phyloP scores from a whole-genome alignment of 2,797 vertebrate genomes.

The Xenentodon cancila region DNA sequence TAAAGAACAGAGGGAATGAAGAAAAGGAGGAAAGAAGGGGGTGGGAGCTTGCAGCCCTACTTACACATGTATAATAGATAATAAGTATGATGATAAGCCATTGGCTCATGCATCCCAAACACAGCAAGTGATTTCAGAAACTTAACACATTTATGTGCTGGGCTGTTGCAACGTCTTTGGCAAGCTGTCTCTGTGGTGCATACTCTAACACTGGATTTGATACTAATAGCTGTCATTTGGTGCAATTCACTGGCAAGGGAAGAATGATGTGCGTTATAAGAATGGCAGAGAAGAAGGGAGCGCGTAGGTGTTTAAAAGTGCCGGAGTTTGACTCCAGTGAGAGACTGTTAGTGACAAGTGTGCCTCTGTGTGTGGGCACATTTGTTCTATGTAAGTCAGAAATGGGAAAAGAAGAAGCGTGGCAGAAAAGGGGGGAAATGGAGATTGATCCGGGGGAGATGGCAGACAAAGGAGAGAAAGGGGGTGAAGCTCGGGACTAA shows the following conservation, averaged over 20 bases:
- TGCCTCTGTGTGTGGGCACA: conserved; percentile 47
- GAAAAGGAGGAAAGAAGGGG: neutral
- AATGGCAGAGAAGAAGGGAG: conserved; percentile 67
- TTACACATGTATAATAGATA: conserved; percentile 64
- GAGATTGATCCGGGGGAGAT: conserved; percentile 87
- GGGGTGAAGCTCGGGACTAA: conserved; percentile 31
- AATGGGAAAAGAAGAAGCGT: conserved; percentile 56
- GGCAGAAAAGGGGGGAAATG: conserved; percentile 84
- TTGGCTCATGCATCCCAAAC: conserved; percentile 62
- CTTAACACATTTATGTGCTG: conserved; percentile 60
- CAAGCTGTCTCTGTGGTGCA: conserved; percentile 52
- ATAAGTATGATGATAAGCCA: conserved; percentile 57
- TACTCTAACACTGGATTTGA: conserved; percentile 67
- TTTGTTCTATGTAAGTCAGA: conserved; percentile 60
- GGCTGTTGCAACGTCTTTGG: conserved; percentile 33
- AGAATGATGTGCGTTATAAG: conserved; percentile 71
- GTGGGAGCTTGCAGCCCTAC: conserved; percentile 58
- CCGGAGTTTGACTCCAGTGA: conserved; percentile 65
- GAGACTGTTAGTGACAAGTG: conserved; percentile 60
- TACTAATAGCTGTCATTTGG: conserved; percentile 95
- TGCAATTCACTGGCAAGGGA: conserved; percentile 86
- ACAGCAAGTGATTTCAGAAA: conserved; percentile 52
- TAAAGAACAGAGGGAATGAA: neutral
- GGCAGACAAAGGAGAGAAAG: conserved; percentile 51
- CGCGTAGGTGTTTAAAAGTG: conserved; percentile 76